A percentile compares a stretch with the other conserved stretches of the same genome.
phyloP scores from a whole-genome alignment of 2,888 invertebrate species.

The Macroteleia sp. region DNA sequence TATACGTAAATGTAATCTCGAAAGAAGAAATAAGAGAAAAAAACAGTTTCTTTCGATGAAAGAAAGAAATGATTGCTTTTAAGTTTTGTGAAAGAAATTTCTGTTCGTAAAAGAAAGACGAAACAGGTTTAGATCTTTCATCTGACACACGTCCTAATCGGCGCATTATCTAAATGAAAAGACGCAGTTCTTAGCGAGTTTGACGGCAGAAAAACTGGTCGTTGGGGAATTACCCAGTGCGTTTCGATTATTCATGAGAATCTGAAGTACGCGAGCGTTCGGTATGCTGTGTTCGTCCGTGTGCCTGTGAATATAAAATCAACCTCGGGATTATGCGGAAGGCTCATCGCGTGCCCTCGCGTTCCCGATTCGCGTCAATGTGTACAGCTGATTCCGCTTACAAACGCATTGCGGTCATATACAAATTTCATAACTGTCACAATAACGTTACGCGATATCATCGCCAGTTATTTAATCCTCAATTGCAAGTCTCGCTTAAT shows the following conservation, averaged over 20 bases:
- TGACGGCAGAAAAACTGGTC: slow-evolving; percentile 69
- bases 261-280: slow-evolving; percentile 63
- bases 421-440: slow-evolving; percentile 58
- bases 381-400: slow-evolving; percentile 49
- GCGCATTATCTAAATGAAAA: slow-evolving; percentile 35
- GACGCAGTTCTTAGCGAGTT: slow-evolving; percentile 24
- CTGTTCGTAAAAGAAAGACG: too few relatives aligned
- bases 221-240: slow-evolving; percentile 64
- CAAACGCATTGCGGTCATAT: slow-evolving; percentile 54
- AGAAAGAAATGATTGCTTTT: too few relatives aligned
- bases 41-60: too few relatives aligned
- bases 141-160: slow-evolving; percentile 24
- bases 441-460: slow-evolving; percentile 36
- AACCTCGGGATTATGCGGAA: slow-evolving; percentile 69
- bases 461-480: slow-evolving; percentile 7
- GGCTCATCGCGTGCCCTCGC: slow-evolving; percentile 63
- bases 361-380: slow-evolving; percentile 59
- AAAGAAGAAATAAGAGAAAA: too few relatives aligned
- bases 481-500: too few relatives aligned
- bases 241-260: slow-evolving; percentile 68
- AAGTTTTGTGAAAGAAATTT: too few relatives aligned
- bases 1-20: too few relatives aligned
- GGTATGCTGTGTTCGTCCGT: slow-evolving; percentile 46
- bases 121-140: too few relatives aligned
- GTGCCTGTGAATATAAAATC: slow-evolving; percentile 69